phyloP scores from a whole-genome alignment of 2,113 vertebrate species.

The Blennius ocellaris region DNA sequence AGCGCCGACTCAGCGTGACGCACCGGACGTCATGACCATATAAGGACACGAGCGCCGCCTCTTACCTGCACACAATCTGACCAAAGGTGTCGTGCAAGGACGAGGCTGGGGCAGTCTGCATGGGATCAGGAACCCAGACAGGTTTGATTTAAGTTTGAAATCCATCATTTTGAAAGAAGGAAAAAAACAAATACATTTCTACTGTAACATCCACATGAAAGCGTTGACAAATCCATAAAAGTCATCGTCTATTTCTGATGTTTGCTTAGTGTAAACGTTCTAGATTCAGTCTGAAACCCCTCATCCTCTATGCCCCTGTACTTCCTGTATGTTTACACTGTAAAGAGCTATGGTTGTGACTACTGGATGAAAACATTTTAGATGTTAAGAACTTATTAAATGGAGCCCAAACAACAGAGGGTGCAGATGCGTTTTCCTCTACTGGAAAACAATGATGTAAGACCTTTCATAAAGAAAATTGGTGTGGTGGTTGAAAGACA shows the following conservation, averaged over 20 bases:
- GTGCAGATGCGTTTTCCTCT: background rate
- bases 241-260: no score
- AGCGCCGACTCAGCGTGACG: conserved; percentile 28
- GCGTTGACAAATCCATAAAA: no score
- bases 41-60: conserved; percentile 23
- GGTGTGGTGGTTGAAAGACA: conserved; percentile 15
- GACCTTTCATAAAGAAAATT: background rate
- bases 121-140: no score
- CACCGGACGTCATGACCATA: conserved; percentile 32
- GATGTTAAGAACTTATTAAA: conserved; percentile 22
- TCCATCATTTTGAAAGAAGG: no score
- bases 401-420: conserved; percentile 9
- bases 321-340: conserved; percentile 3
- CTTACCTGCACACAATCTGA: conserved; percentile 30
- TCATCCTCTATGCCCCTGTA: background rate
- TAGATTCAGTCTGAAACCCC: background rate
- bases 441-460: conserved; percentile 38
- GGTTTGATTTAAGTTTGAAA: no score
- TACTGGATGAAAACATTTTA: background rate
- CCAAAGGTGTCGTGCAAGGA: background rate
- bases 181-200: no score
- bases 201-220: no score
- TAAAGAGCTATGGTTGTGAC: background rate
- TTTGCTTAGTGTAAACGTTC: no score
- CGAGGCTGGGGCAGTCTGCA: no score